A percentile compares a stretch with the other conserved stretches of the same genome.
These are phyloP conservation scores for Pristiophorus japonicus DNA, from an alignment of 2,113 vertebrate genomes.

Conservation along the genomic window DNA sequence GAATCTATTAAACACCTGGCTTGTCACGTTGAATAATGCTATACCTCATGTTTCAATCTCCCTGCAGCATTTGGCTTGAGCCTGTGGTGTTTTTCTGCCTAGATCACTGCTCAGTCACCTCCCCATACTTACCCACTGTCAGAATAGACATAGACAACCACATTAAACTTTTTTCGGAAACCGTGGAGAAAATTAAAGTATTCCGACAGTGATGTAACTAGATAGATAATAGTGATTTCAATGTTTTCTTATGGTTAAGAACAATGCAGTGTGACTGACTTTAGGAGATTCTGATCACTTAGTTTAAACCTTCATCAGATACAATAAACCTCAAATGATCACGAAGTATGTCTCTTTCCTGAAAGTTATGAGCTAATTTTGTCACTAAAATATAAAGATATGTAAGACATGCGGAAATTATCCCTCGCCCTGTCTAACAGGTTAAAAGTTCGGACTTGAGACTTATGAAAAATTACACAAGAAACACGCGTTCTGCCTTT, in stretches of 20 bases:
- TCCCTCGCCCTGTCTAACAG: too few species aligned
- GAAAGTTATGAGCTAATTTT: neutral
- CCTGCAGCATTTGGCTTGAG: neutral
- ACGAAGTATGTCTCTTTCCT: neutral
- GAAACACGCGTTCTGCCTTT: too few species aligned
- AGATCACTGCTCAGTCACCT: neutral
- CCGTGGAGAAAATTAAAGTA: neutral
- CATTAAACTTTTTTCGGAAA: neutral
- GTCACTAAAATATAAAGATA: neutral
- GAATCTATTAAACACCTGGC: neutral
- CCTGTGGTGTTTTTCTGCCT: neutral
- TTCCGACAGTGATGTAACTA: neutral
- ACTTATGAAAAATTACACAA: neutral
- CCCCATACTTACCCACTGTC: neutral
- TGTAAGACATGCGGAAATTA: too few species aligned
- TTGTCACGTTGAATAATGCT: neutral
- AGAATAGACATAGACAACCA: neutral
- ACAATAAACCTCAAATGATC: neutral
- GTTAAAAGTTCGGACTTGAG: too few species aligned
- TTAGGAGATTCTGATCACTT: neutral
- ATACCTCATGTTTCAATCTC: neutral
- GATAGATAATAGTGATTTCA: neutral
- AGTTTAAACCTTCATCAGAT: neutral
- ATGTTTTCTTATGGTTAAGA: neutral
- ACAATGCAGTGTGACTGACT: neutral